phyloP scores from a whole-genome alignment of 2,113 vertebrate genomes.

The Girardinichthys multiradiatus region DNA sequence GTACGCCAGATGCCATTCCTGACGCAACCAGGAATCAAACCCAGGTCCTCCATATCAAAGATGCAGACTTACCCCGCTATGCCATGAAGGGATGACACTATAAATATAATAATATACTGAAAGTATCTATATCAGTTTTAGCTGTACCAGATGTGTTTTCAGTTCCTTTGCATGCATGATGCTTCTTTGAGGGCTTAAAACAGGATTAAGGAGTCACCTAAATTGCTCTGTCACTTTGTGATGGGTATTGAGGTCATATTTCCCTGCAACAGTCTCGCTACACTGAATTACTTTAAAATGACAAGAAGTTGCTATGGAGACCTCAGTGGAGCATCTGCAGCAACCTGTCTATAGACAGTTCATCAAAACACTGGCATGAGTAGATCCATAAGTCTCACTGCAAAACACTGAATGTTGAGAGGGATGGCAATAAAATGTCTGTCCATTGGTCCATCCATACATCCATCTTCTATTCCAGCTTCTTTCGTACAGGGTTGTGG shows the following conservation, averaged over 20 bases:
- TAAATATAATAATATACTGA: conserved; percentile 20
- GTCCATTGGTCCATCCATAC: too few species aligned
- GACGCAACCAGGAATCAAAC: too few species aligned
- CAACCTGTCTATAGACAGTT: conserved; percentile 56
- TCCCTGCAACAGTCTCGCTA: conserved; percentile 67
- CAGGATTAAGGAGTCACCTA: conserved; percentile 71
- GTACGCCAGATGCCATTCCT: too few species aligned
- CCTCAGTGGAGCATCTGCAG: conserved; percentile 60
- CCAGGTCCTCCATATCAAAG: too few species aligned
- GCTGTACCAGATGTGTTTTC: conserved; percentile 24
- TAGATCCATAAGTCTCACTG: conserved; percentile 33
- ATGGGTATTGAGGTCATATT: conserved; percentile 68
- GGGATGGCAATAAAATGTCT: too few species aligned
- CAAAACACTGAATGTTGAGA: background rate
- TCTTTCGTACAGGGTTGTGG: too few species aligned
- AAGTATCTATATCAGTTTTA: conserved; percentile 27
- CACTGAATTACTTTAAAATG: conserved; percentile 69
- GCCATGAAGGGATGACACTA: too few species aligned
- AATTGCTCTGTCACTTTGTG: conserved; percentile 78
- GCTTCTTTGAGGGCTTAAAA: conserved; percentile 48
- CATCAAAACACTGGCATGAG: conserved; percentile 64
- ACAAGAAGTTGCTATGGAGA: conserved; percentile 81
- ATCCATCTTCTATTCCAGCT: too few species aligned
- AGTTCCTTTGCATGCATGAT: conserved; percentile 60
- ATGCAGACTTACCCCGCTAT: too few species aligned